A percentile compares a stretch with the other conserved stretches of the same genome.
Conservation (phyloP, 2,888 invertebrate genomes). For the Brachyptera risi region DNA sequence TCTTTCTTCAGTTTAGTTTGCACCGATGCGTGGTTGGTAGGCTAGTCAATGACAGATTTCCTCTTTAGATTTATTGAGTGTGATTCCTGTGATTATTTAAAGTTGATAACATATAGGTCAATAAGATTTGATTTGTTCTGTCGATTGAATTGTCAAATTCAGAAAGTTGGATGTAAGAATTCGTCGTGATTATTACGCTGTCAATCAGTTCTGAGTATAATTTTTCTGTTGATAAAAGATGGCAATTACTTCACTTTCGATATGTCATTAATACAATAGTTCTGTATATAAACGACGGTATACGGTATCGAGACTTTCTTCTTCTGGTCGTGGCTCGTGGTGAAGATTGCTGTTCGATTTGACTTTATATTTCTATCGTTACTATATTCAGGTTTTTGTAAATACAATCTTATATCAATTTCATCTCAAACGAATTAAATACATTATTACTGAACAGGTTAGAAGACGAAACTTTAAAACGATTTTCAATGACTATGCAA, state of each 20-base stretch:
- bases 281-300: no score
- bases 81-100: constrained; percentile 16
- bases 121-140: no score
- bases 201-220: background rate
- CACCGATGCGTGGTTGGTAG: background rate
- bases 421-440: background rate
- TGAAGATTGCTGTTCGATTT: no score
- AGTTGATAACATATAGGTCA: background rate
- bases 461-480: background rate
- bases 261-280: no score
- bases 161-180: background rate
- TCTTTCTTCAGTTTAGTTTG: no score
- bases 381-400: no score
- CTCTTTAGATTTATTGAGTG: constrained; percentile 13
- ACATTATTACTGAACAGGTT: background rate
- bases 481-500: background rate
- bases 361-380: no score
- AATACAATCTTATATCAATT: background rate
- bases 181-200: background rate
- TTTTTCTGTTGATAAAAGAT: background rate
- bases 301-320: no score
- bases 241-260: constrained; percentile 4
- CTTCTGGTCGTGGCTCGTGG: no score
- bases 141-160: background rate
- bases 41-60: constrained; percentile 6